A percentile compares a stretch with the other conserved stretches of the same genome.
These are phyloP conservation scores for Alcedo quadribrachys DNA, from an alignment of 2,797 vertebrate genomes.

Conservation along the genomic window DNA sequence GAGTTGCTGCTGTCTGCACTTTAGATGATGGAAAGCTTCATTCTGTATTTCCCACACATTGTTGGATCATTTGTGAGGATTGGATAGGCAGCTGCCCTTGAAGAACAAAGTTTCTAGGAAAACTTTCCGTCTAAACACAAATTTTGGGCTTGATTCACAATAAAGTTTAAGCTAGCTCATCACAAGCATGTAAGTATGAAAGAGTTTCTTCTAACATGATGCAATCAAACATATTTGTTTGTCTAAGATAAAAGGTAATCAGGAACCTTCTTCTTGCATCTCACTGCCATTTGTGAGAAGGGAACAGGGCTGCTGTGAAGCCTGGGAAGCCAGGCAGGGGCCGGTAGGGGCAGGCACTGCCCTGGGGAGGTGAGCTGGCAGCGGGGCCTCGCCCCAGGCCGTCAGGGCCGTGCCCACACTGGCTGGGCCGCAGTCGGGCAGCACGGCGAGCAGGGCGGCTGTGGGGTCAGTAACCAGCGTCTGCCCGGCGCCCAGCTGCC, in stretches of 20 bases:
- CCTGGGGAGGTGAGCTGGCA: rapidly evolving
- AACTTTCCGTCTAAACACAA: not conserved
- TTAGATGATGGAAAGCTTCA: not conserved
- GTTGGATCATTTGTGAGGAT: not conserved
- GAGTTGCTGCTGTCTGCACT: not conserved
- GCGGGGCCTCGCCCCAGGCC: not conserved
- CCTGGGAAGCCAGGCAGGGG: not conserved
- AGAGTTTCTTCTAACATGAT: not conserved
- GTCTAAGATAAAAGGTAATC: not conserved
- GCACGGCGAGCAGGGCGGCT: rapidly evolving
- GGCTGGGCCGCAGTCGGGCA: rapidly evolving
- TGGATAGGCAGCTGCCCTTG: not conserved
- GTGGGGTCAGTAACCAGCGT: rapidly evolving
- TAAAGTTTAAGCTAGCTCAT: not conserved
- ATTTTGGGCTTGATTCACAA: not conserved
- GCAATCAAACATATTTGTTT: not conserved
- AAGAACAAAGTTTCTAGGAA: not conserved
- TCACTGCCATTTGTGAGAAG: not conserved
- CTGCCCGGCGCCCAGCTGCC: not conserved
- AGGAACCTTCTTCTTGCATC: not conserved
- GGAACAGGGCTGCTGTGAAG: not conserved
- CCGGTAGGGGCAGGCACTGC: not conserved
- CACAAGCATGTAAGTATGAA: not conserved
- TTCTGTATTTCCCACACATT: not conserved
- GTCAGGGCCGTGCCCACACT: rapidly evolving